Conservation (phyloP, 1,140 invertebrate genomes). For the Heliothis virescens region DNA sequence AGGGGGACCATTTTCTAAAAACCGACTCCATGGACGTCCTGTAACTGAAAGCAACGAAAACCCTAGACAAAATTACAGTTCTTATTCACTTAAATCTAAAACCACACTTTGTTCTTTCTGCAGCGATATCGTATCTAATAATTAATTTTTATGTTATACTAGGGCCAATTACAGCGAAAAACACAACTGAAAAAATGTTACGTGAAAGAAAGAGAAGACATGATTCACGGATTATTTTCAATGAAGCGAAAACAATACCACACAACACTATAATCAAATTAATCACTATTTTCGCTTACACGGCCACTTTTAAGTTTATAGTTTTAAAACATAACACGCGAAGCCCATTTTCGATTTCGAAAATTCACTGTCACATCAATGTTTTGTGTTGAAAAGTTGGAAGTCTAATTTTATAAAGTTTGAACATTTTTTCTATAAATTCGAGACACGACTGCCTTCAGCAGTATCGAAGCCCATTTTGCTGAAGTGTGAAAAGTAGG, state of each 20-base stretch:
- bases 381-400: background rate
- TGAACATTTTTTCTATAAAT: conserved; percentile 9
- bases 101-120: too few species aligned
- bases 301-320: background rate
- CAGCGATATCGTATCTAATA: too few species aligned
- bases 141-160: too few species aligned
- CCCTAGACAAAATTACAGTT: too few species aligned
- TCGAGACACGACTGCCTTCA: conserved; percentile 28
- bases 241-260: background rate
- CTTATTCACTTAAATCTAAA: too few species aligned
- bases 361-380: conserved; percentile 18
- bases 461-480: conserved; percentile 15
- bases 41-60: too few species aligned
- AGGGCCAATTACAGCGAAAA: too few species aligned
- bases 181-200: too few species aligned
- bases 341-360: background rate
- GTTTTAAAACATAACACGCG: background rate
- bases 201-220: too few species aligned
- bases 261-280: conserved; percentile 12
- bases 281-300: background rate
- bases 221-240: background rate
- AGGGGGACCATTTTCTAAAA: too few species aligned
- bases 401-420: background rate
- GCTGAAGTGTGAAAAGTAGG: conserved; percentile 43
- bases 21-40: too few species aligned